phyloP scores from a whole-genome alignment of 2,888 invertebrate species.

The Diogma glabrata region DNA sequence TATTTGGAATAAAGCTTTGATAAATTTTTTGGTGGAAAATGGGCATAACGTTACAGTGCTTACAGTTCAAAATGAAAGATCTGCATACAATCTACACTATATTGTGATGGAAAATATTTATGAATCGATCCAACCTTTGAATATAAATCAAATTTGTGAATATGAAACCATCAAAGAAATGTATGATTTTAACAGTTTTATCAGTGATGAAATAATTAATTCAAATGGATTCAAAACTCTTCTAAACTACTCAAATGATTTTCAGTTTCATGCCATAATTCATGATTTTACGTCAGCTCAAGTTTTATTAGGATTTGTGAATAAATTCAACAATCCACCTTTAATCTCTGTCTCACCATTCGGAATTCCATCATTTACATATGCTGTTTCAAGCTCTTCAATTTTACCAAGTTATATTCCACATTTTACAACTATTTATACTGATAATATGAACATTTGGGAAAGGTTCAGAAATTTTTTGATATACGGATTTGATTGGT shows the following conservation, averaged over 20 bases:
- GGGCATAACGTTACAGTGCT: slow-evolving; percentile 15
- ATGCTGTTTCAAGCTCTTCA: slow-evolving; percentile 6
- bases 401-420: slow-evolving; percentile 13
- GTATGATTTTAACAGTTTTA: slow-evolving; percentile 11
- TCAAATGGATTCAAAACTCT: slow-evolving; percentile 6
- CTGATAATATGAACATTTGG: slow-evolving; percentile 1
- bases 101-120: slow-evolving; percentile 15
- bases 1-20: slow-evolving; percentile 14
- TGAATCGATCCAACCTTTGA: slow-evolving; percentile 10
- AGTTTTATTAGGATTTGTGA: slow-evolving; percentile 4
- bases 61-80: slow-evolving; percentile 13
- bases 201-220: slow-evolving; percentile 3
- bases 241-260: slow-evolving; percentile 7
- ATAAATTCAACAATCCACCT: slow-evolving; percentile 9
- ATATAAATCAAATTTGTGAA: slow-evolving; percentile 1
- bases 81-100: slow-evolving; percentile 12
- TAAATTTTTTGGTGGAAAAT: slow-evolving; percentile 9
- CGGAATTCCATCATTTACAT: slow-evolving; percentile 4
- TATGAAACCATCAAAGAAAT: slow-evolving; percentile 10
- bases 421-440: slow-evolving; percentile 7
- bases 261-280: slow-evolving; percentile 7
- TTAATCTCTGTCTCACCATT: slow-evolving; percentile 12
- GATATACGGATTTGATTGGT: slow-evolving; percentile 10
- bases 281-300: slow-evolving; percentile 9
- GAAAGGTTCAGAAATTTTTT: slow-evolving; percentile 9